Evolutionary conservation across 2,888 invertebrate species (phyloP), one percentile per base, ranked within the genome.

Genomic region (Erebia ligea): DNA sequence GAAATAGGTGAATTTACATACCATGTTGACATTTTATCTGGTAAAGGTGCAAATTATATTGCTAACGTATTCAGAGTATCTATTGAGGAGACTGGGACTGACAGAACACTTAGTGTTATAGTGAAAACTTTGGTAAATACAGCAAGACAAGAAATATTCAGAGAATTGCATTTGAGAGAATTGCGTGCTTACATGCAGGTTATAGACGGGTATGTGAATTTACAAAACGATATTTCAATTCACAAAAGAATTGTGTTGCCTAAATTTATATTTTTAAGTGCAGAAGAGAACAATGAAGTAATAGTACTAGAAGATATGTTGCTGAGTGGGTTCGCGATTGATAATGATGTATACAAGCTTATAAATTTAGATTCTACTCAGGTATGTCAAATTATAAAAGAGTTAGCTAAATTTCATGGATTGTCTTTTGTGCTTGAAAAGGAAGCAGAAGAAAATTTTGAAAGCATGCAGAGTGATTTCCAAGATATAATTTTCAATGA

Each of bases 71-170:
- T 92, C 70, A 80, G 90, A 81, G 89, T 91, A 0, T 73, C 81
- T 3, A 85, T 92, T 42, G 86, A 78, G 77, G 85, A 87, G 15
- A 78, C 73, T 19, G 80, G 82, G 52, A 79, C 82, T 59, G 76
- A 83, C 66, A 80, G 82, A 19, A 79, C 73, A 68, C 58, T 73
- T 1, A 87, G 82, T 82, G 85, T 89, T 56, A 89, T 92, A 68
- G 86, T 91, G 0, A 92, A 92, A 77, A 91, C 91, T 52, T 77
- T 92, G 50, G 82, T 91, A 9, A 91, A 90, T 71, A 88, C 90
- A 4, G 78, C 82, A 40, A 84, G 89, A 69, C 89, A 88, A 71
- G 87, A 87, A 50, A 71, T 90, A n/a, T 92, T 91, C 70, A 81
- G 85, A 65, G 88, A 87, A 71, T 75, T 92, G 19, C 92, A 92